Base-by-base conservation (phyloP, 2,113 vertebrate genomes). In the Proteles cristata region DNA sequence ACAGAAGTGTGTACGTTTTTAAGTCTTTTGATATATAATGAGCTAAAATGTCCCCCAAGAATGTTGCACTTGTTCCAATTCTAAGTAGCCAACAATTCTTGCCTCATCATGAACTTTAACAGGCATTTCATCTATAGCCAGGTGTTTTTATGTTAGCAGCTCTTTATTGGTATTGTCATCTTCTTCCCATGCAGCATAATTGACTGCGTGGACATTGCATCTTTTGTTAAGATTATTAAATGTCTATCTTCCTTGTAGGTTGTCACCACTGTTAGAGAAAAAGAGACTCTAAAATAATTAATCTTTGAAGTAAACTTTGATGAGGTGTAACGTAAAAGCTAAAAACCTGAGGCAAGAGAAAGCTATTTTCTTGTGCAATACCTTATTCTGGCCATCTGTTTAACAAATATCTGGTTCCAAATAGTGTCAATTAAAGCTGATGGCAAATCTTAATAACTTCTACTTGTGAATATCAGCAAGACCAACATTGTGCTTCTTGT, bases 341-440 rank as follows among this genome's bases (percentile, higher is more conserved):
- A 88, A 96, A 95, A 97, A 95, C 90, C 71, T 55, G 71, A 96
- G 80, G 81, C 45, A 96, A 53, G 66, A 93, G 66, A 97, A 82
- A 43, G 61, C 73, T 90, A 80, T 69, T 93, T 95, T 90, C 92
- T 90, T 88, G 35, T 69, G 53, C 15, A 26, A 88, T 96, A 97
- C 96, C 97, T 95, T 96, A 92, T 94, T 92, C 69, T 96, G 71
- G 80, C 94, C 95, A 98, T 97, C 86, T 97, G 92, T 96, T 97
- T 90, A 95, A 94, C 7, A 98, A 95, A 91, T 97, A 97, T 88
- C 80, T 96, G 82, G 73, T 94, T 95, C 82, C 92, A 97, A 96
- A 97, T 90, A 92, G 58, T 97, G 96, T 95, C 90, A 96, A 88
- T 98, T 97, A 95, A 94, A 95, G 94, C 39, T 86, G 63, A 97